Percentiles rank a stretch among this genome's conserved stretches.
phyloP scores from a whole-genome alignment of 2,888 invertebrate species.

The Cataglyphis livida region DNA sequence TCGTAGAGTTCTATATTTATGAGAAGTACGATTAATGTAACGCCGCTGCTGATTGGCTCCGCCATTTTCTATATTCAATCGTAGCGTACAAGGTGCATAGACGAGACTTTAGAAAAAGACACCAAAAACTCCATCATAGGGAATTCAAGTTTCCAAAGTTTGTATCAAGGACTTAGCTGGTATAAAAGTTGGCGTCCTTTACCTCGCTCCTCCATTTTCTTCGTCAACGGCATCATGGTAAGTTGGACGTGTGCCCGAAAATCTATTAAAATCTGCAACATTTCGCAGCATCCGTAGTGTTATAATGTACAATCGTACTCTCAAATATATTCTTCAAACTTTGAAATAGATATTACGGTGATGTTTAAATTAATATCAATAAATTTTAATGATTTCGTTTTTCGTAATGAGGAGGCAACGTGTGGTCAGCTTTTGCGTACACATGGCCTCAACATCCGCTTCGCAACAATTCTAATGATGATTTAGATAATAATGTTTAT shows the following conservation, averaged over 20 bases:
- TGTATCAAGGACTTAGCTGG: background rate
- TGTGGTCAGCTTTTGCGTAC: background rate
- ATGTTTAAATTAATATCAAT: background rate
- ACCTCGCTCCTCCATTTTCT: conserved; percentile 78
- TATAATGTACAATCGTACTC: background rate
- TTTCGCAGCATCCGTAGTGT: conserved; percentile 43
- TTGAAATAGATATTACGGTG: background rate
- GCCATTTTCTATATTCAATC: background rate
- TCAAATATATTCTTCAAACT: background rate
- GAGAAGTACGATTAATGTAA: background rate
- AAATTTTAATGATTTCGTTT: background rate
- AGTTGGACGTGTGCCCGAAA: conserved; percentile 57
- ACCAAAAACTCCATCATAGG: background rate
- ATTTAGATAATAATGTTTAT: conserved; percentile 89
- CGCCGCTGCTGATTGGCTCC: background rate
- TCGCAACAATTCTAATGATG: conserved; percentile 86
- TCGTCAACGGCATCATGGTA: conserved; percentile 75
- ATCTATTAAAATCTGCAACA: conserved; percentile 63
- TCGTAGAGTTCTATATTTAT: background rate
- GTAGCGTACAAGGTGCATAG: no score
- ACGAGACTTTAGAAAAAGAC: no score
- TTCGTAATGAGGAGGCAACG: background rate
- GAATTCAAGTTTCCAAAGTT: background rate
- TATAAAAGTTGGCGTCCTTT: background rate
- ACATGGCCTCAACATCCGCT: background rate